Base-by-base conservation (phyloP, 2,888 invertebrate species). In the Ischnura elegans region DNA sequence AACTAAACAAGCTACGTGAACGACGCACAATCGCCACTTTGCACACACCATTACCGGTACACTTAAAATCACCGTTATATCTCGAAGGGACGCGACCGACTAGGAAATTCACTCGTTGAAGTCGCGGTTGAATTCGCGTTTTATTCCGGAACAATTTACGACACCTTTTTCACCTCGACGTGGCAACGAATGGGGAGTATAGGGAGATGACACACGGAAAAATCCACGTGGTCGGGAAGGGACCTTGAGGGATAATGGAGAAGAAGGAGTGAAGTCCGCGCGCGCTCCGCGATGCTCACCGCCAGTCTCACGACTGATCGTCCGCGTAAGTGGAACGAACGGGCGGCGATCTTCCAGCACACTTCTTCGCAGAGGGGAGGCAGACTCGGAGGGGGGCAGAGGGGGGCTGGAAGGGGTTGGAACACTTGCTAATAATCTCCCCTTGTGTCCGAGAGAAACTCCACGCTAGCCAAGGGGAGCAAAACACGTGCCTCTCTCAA, bases 241-340 rank as follows among this genome's bases (percentile, higher is more conserved):
- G 51, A 3, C 19, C 51, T 51, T 51, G 13, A 3, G 19, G 51
- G 13, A 51, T 51, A 10, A 19, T 10, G 76, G 36, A 36, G 36
- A n/a, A 76, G 29, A 36, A 10, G 13, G 16, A 29, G n/a, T n/a
- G 36, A n/a, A 76, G 29, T 76, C 10, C 29, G 16, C 76, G n/a
- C n/a, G n/a, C 36, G 36, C 10, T 13, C 76, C 13, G 21, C 61
- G 76, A 76, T 36, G 66, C 36, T n/a, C 16, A 29, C n/a, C n/a
- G 36, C 76, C 51, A 51, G 51, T 1, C 51, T 51, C 51, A 51
- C 61, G 61, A 61, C 61, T 61, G 61, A 76, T 76, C 76, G 76
- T 36, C 76, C 76, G 13, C 29, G 76, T 76, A 76, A 76, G 76
- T 76, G 76, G 76, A 76, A 76, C 76, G 76, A 76, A 76, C 13